Conservation (phyloP, 2,888 invertebrate genomes). For the Mimas tiliae region DNA sequence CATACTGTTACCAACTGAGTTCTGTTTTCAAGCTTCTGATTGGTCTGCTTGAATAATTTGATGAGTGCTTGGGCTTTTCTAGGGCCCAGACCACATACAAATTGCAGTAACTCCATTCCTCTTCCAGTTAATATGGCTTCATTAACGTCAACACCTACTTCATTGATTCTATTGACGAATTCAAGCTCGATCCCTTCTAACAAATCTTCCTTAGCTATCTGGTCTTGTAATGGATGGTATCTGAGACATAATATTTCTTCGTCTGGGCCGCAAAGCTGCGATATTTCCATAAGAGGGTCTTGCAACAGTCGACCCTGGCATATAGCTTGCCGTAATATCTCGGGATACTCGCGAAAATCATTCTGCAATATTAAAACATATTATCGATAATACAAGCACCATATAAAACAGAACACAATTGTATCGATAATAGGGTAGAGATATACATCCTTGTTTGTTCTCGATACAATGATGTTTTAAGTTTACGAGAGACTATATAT, state of each 20-base stretch:
- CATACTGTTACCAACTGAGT: conserved; percentile 97
- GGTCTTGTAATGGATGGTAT: conserved; percentile 94
- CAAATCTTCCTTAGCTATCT: conserved; percentile 93
- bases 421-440: too few relatives aligned
- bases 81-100: conserved; percentile 98
- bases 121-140: conserved; percentile 95
- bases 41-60: conserved; percentile 94
- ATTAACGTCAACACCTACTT: conserved; percentile 99
- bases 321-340: conserved; percentile 94
- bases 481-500: too few relatives aligned
- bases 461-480: too few relatives aligned
- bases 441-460: too few relatives aligned
- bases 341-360: conserved; percentile 97
- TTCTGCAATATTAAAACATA: conserved; percentile 63
- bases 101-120: conserved; percentile 95
- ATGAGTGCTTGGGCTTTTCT: conserved; percentile 95
- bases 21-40: conserved; percentile 96
- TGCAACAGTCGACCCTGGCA: conserved; percentile 96
- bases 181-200: conserved; percentile 94
- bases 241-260: conserved; percentile 98
- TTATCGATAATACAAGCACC: background rate
- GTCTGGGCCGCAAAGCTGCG: conserved; percentile 97
- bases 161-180: conserved; percentile 97
- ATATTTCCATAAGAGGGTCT: conserved; percentile 98
- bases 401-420: too few relatives aligned